Conservation (phyloP, 2,888 invertebrate genomes). For the Micoletzkya japonica region DNA sequence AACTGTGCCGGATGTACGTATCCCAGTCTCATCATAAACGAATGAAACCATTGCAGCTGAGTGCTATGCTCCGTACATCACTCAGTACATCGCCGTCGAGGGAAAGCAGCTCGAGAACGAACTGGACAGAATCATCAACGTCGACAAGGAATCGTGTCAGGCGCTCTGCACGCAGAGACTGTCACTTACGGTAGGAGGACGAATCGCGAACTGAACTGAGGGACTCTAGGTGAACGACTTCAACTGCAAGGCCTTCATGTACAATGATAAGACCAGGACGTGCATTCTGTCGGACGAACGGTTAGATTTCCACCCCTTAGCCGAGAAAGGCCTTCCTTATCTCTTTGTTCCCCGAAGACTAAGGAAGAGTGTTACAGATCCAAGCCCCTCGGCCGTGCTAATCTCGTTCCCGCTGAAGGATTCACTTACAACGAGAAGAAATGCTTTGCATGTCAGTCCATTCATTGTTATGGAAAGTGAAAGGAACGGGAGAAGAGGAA, state of each 20-base stretch:
- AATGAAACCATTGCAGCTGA: slow-evolving; percentile 50
- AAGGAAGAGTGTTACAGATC: slow-evolving; percentile 30
- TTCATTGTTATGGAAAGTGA: slow-evolving; percentile 10
- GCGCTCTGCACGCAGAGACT: slow-evolving; percentile 60
- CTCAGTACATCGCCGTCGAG: slow-evolving; percentile 63
- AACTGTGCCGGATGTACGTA: slow-evolving; percentile 64
- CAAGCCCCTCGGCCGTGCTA: slow-evolving; percentile 59
- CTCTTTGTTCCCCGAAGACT: background rate
- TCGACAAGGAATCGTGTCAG: slow-evolving; percentile 58
- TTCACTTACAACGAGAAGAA: slow-evolving; percentile 64
- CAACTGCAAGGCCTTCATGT: slow-evolving; percentile 65
- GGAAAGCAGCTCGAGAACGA: slow-evolving; percentile 57
- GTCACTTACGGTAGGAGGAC: slow-evolving; percentile 44
- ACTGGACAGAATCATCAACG: slow-evolving; percentile 56
- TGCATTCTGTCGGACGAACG: slow-evolving; percentile 62
- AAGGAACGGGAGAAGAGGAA: slow-evolving; percentile 3
- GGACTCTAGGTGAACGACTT: slow-evolving; percentile 54
- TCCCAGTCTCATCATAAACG: background rate
- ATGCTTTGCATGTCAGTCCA: slow-evolving; percentile 60
- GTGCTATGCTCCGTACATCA: slow-evolving; percentile 62
- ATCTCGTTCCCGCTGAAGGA: slow-evolving; percentile 50
- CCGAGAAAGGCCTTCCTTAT: background rate
- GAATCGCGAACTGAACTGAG: background rate
- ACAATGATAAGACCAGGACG: slow-evolving; percentile 54
- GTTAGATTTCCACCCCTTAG: background rate